Evolutionary conservation across 2,888 invertebrate species (phyloP).

Genomic region (Neelides folsomi): DNA sequence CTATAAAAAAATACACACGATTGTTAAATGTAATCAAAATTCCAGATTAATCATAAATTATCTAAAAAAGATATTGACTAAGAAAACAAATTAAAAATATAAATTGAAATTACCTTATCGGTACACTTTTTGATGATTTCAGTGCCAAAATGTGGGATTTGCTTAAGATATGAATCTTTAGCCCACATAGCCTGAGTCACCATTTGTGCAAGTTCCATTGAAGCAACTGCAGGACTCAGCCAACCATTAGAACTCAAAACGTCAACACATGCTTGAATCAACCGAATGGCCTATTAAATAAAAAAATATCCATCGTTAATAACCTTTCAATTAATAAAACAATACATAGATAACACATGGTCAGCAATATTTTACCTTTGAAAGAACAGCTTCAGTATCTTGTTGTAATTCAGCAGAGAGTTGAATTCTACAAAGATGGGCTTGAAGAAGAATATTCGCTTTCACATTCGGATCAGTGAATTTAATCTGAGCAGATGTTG

Average conservation of each 20-base stretch:
- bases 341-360: conserved; percentile 6
- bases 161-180: conserved; percentile 92
- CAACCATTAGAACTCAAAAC: conserved; percentile 91
- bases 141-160: conserved; percentile 83
- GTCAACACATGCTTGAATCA: conserved; percentile 87
- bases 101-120: conserved; percentile 53
- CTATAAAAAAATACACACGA: conserved; percentile 33
- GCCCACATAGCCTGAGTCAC: conserved; percentile 99
- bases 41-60: background rate
- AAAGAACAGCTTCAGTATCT: conserved; percentile 80
- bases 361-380: conserved; percentile 44
- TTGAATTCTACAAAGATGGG: conserved; percentile 86
- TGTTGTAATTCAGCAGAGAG: conserved; percentile 91
- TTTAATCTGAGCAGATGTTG: conserved; percentile 54
- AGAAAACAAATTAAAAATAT: background rate
- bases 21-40: background rate
- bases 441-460: conserved; percentile 86
- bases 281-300: conserved; percentile 52
- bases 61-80: background rate
- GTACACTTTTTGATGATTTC: conserved; percentile 82
- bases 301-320: conserved; percentile 13
- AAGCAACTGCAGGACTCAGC: conserved; percentile 94
- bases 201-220: conserved; percentile 99
- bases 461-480: conserved; percentile 96
- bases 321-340: background rate